These are phyloP conservation scores for Pelecanoides urinatrix DNA, from an alignment of 2,113 vertebrate genomes.

Conservation along the genomic window DNA sequence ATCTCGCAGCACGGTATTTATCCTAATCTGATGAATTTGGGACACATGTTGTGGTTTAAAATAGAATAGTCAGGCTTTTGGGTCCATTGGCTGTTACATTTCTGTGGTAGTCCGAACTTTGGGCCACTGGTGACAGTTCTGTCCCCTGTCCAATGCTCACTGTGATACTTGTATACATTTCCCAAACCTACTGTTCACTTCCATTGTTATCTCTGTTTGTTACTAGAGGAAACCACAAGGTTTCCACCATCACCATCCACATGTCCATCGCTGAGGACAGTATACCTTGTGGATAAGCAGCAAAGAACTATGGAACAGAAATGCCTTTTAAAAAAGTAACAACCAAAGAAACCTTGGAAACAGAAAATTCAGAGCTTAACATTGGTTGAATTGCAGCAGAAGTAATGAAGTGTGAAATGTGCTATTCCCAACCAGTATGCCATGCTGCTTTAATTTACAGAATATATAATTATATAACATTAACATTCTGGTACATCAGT, in stretches of 20 bases:
- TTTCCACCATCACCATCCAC: neutral
- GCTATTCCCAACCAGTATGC: conserved; percentile 35
- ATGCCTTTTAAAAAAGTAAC: neutral
- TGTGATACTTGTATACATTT: neutral
- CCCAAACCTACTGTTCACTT: neutral
- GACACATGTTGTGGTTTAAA: neutral
- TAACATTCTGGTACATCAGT: conserved; percentile 59
- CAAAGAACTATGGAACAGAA: neutral
- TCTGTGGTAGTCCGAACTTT: neutral
- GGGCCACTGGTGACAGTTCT: neutral
- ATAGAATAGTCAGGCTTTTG: neutral
- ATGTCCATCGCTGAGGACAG: neutral
- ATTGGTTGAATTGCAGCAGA: conserved; percentile 30
- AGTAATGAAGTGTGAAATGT: conserved; percentile 68
- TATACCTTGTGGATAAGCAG: neutral
- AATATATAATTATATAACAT: conserved; percentile 64
- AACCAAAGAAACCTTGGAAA: neutral
- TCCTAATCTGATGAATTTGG: neutral
- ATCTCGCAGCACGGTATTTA: neutral
- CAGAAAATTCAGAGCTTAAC: conserved; percentile 24
- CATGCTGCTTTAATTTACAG: conserved; percentile 66
- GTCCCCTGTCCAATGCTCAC: neutral
- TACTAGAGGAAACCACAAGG: neutral
- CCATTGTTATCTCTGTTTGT: neutral
- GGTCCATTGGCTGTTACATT: neutral